Base-by-base conservation (phyloP, 2,888 invertebrate genomes). In the Metalampra italica region DNA sequence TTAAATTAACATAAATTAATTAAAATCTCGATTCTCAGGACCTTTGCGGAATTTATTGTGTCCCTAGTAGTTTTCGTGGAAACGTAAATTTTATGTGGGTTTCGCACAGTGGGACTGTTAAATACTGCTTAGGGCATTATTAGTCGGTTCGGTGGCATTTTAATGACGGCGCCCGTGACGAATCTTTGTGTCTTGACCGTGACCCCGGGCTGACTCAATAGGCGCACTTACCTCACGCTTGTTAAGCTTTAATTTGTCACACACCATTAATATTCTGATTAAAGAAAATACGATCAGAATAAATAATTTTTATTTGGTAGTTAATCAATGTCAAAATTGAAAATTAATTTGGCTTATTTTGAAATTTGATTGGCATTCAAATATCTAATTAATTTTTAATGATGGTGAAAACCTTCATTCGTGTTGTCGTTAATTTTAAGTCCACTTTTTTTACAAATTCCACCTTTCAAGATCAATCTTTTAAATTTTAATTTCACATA, bases 241-340 rank as follows among this genome's bases (percentile, higher is more conserved):
- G 4, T 34, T 11, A 34, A 39, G 50, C 46, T 51, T 50, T 58
- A 59, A 66, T 66, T 56, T 63, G 66, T 60, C 64, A 65, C 62
- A 56, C 61, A 60, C 9, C 15, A 15, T 39, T 11, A 15, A 11
- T 2, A 34, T 34, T 34, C 9, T 29, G 38, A 47, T 52, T 49
- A 46, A 52, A 29, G 52, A 46, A 34, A 34, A 11, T 11, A 11
- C 9, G 34, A 34, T 9, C 9, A 34, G 7, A 11, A 11, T 34
- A 34, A 34, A 11, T 34, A 5, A 5, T 4, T 34, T 34, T 34
- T 34, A 11, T 11, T 34, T 34, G 34, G 9, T 34, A 34, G 11
- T 34, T 7, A 34, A 34, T 34, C 34, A 34, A 3, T 34, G 34
- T 34, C 34, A 5, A 34, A 34, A 3, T 3, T 22, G 22, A 22